These are phyloP conservation scores for Ammodytes dubius DNA, from an alignment of 2,113 vertebrate species.

Conservation along the genomic window DNA sequence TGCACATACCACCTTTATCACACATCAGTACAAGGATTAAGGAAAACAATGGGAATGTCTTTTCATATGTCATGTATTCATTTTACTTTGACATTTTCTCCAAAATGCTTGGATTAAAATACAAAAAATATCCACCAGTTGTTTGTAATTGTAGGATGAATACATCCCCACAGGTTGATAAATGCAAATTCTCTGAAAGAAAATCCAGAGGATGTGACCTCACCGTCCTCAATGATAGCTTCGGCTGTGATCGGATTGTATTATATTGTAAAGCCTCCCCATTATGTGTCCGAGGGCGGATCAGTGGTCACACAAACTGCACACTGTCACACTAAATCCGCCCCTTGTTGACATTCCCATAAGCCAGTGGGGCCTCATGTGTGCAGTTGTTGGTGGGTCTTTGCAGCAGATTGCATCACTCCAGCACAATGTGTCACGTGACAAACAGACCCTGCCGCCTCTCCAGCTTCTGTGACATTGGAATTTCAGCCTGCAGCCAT, in stretches of 20 bases:
- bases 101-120: neutral
- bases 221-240: neutral
- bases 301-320: conserved; percentile 5
- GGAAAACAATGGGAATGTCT: neutral
- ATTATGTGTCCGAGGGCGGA: neutral
- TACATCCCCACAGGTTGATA: neutral
- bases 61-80: neutral
- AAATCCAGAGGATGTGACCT: neutral
- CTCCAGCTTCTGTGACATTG: conserved; percentile 40
- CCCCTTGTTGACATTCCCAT: conserved; percentile 6
- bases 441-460: conserved; percentile 10
- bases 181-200: neutral
- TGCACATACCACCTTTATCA: neutral
- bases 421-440: conserved; percentile 28
- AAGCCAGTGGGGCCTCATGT: conserved; percentile 28
- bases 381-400: neutral
- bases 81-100: neutral
- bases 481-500: conserved; percentile 10
- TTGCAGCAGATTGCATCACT: conserved; percentile 6
- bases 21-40: neutral
- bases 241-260: neutral
- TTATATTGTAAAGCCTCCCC: neutral
- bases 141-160: neutral
- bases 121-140: neutral
- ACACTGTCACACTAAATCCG: neutral